Evolutionary conservation across 2,113 vertebrate species (phyloP).

Genomic region (Halichoeres trimaculatus): DNA sequence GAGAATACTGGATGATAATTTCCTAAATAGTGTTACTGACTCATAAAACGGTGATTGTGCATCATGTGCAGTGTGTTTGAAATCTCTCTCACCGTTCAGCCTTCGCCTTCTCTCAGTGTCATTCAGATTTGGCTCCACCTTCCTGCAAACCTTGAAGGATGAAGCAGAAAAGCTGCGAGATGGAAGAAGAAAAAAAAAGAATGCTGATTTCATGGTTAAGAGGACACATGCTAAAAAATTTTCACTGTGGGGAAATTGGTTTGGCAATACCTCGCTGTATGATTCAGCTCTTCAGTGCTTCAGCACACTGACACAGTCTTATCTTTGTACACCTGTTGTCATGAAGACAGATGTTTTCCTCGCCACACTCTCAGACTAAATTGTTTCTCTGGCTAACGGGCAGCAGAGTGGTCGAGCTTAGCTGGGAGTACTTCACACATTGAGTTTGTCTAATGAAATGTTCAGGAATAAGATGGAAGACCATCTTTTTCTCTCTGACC

Average conservation of each 20-base stretch:
- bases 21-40: too few relatives aligned
- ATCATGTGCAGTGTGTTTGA: background rate
- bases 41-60: background rate
- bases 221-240: constrained; percentile 7
- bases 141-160: background rate
- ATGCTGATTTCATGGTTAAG: constrained; percentile 24
- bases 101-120: background rate
- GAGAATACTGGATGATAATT: background rate
- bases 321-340: constrained; percentile 9
- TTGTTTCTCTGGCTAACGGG: background rate
- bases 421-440: background rate
- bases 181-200: background rate
- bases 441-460: constrained; percentile 10
- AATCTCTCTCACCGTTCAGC: background rate
- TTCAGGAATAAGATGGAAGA: constrained; percentile 6
- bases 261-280: background rate
- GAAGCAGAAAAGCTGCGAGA: too few relatives aligned
- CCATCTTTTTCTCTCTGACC: background rate
- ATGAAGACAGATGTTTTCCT: background rate
- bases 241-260: constrained; percentile 4
- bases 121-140: too few relatives aligned
- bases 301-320: constrained; percentile 1
- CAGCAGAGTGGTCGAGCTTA: background rate
- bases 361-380: background rate
- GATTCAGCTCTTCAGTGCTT: background rate